Evolutionary conservation across 2,888 invertebrate genomes (phyloP), one percentile per base, ranked within the genome.

Genomic region (Ichneumon xanthorius): DNA sequence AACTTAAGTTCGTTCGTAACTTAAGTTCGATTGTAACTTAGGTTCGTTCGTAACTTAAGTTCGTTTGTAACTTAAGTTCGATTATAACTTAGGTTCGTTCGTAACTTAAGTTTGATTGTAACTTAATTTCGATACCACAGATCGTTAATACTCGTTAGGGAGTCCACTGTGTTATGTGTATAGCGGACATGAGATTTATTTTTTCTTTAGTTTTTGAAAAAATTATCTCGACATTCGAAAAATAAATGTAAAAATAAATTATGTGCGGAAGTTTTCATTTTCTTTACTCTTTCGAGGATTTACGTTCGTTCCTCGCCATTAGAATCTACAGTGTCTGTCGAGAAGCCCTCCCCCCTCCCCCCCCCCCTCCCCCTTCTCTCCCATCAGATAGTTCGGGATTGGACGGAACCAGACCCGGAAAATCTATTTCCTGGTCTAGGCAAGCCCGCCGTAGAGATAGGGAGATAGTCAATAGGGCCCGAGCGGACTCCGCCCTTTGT

Each of bases 401-500:
- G 80, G 84, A 58, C 71, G 22, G 48, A 45, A 73, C 22, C 30
- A 61, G 45, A 68, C 33, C 53, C 70, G 53, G 48, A 80, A 84
- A 84, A 71, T 67, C 80, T 76, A 80, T 84, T 80, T 76, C 65
- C 71, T 11, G 22, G 16, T 26, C 75, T 81, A 68, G 68, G 26
- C 67, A 14, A 7, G 37, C 14, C 14, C 19, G 71, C 26, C 37
- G 14, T 7, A 30, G 19, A 63, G 61, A 33, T 9, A 63, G 48
- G 6, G 26, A 33, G 19, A 30, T 50, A 73, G 61, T 37, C 22
- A 30, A 22, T 7, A 58, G 70, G 80, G 50, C 71, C 55, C 61
- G 72, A 65, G 73, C 65, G 19, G 58, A 76, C 65, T 67, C 71
- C 84, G 84, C 84, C 84, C 84, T 81, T 84, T 77, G 58, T 84